Base-by-base conservation (phyloP, 1,140 invertebrate genomes). In the Dendrolimus punctatus region DNA sequence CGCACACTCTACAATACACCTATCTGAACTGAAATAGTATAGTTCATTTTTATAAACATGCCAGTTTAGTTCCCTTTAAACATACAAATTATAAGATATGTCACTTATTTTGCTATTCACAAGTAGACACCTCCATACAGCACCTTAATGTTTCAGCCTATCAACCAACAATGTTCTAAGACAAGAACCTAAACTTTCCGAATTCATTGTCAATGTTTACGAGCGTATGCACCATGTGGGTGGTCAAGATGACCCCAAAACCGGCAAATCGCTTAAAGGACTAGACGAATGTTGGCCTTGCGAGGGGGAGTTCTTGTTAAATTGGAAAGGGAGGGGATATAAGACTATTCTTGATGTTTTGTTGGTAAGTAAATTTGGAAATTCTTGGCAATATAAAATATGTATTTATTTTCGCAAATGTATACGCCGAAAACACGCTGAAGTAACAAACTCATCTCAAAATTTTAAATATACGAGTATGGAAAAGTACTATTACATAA, bases 271-370 rank as follows among this genome's bases (percentile, higher is more conserved):
- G 0, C 49, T 88, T 44, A 73, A 71, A 53, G 77, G 79, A 0
- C 51, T 87, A 6, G 66, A 67, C 10, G 84, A 85, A 49, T 64
- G 57, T 7, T 77, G 74, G 71, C 55, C 51, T 0, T 79, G 80
- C 54, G 74, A 78, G n/a, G 85, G 84, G 8, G 84, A 87, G 39
- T 63, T 69, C 43, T 74, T 77, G 73, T 56, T 87, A 5, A 77
- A 86, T 47, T 87, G 84, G 84, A 85, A 83, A 58, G 85, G 79
- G 10, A 77, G 62, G 49, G 85, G 84, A 4, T 87, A 71, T 54
- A 77, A 64, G 46, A 81, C 73, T 6, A 60, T 87, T 37, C 47
- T 87, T 45, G 83, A 87, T 63, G 62, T 87, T 58, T 64, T 87
- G 43, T 57, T 87, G 71, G 85, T 86, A 70, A 62, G 66, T 41